These are phyloP conservation scores for Aricia artaxerxes DNA, from an alignment of 2,888 invertebrate species.

Conservation along the genomic window DNA sequence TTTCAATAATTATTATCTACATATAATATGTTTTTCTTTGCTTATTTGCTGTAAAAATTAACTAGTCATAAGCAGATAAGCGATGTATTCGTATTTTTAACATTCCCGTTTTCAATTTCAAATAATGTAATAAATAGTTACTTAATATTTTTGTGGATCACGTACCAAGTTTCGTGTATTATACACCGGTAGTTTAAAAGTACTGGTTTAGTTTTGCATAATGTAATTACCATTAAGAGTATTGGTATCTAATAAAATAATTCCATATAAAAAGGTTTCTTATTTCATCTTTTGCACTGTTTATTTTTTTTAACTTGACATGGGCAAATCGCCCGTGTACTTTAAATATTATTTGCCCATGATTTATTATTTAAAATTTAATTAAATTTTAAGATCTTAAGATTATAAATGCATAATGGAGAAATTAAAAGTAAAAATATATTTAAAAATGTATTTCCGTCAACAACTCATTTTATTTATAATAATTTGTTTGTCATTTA, in stretches of 20 bases:
- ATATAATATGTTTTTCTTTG: constrained; percentile 35
- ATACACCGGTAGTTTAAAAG: constrained; percentile 30
- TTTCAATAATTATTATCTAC: neutral
- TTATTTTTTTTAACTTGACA: too few relatives aligned
- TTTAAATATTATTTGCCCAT: too few relatives aligned
- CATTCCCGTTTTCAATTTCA: constrained; percentile 4
- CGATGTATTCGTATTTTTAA: constrained; percentile 37
- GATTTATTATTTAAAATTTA: too few relatives aligned
- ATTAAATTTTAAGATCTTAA: too few relatives aligned
- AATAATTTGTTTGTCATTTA: neutral
- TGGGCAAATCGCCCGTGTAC: too few relatives aligned
- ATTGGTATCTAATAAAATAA: constrained; percentile 42
- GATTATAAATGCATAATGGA: neutral
- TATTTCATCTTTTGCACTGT: neutral
- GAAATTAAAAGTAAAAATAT: neutral
- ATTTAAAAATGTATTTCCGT: neutral
- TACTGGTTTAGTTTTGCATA: constrained; percentile 36
- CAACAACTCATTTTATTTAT: neutral
- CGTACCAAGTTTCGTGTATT: constrained; percentile 7
- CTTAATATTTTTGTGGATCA: constrained; percentile 14
- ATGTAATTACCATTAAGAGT: constrained; percentile 50
- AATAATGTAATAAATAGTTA: neutral
- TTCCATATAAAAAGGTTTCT: constrained; percentile 9
- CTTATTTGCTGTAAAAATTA: constrained; percentile 64
- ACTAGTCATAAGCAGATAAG: constrained; percentile 71